A percentile compares a stretch with the other conserved stretches of the same genome.
Conservation (phyloP, 2,797 vertebrate genomes). For the Amniataba percoides region DNA sequence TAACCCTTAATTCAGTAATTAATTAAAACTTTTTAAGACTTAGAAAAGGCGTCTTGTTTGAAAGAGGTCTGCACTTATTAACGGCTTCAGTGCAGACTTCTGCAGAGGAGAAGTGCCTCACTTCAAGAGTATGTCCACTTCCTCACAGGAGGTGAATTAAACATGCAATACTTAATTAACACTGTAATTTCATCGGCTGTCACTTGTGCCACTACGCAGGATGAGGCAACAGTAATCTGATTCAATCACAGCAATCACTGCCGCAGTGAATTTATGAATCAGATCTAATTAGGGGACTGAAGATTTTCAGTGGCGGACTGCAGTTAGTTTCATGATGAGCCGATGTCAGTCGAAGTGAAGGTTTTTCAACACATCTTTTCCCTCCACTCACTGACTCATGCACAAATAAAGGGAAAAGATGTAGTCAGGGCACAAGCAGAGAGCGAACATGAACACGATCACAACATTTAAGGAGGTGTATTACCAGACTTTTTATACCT, state of each 20-base stretch:
- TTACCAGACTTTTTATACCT: not conserved
- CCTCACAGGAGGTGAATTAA: slow-evolving; percentile 29
- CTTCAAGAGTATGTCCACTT: not conserved
- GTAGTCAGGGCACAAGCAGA: not conserved
- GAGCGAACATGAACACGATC: not conserved
- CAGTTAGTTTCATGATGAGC: slow-evolving; percentile 17
- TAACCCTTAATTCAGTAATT: not conserved
- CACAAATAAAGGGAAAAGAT: slow-evolving; percentile 13
- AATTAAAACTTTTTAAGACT: not conserved
- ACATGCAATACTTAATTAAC: slow-evolving; percentile 42
- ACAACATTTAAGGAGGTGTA: not conserved
- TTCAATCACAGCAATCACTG: slow-evolving; percentile 42
- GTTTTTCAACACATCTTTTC: slow-evolving; percentile 18
- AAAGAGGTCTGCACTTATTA: not conserved
- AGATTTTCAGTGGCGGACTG: slow-evolving; percentile 27
- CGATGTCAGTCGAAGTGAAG: slow-evolving; percentile 25
- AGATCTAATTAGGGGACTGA: slow-evolving; percentile 45
- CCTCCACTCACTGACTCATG: slow-evolving; percentile 10
- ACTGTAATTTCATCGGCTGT: slow-evolving; percentile 52
- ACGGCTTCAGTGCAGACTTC: not conserved
- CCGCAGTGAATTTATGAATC: slow-evolving; percentile 49
- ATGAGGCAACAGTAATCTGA: slow-evolving; percentile 51
- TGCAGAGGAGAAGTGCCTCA: not conserved
- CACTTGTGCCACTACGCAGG: slow-evolving; percentile 36
- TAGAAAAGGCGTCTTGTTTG: not conserved